Evolutionary conservation across 1,140 invertebrate genomes (phyloP).

Genomic region (Catajapyx aquilonaris): DNA sequence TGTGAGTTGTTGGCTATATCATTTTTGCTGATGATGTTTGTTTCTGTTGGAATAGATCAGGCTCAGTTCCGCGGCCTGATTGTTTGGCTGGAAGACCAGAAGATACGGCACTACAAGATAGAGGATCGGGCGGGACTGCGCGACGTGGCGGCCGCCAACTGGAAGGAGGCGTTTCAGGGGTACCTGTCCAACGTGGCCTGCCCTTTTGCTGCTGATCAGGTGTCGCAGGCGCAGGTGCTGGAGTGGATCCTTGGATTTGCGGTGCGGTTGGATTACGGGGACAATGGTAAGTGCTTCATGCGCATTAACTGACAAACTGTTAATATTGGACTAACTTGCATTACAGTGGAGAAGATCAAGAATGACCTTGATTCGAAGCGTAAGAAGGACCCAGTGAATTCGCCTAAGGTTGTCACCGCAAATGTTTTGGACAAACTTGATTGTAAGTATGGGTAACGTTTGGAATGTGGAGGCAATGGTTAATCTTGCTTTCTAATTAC

Average conservation of each 20-base stretch:
- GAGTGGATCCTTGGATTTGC: constrained; percentile 76
- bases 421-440: constrained; percentile 69
- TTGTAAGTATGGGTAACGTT: constrained; percentile 38
- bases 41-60: constrained; percentile 35
- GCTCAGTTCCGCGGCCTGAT: constrained; percentile 56
- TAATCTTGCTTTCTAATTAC: constrained; percentile 18
- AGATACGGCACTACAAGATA: constrained; percentile 70
- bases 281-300: constrained; percentile 38
- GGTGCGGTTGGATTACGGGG: constrained; percentile 56
- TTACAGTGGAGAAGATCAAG: constrained; percentile 49
- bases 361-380: constrained; percentile 34
- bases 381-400: constrained; percentile 27
- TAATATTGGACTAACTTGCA: constrained; percentile 6
- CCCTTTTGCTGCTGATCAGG: constrained; percentile 23
- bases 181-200: constrained; percentile 56
- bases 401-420: constrained; percentile 42
- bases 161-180: constrained; percentile 46
- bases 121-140: constrained; percentile 53
- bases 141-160: constrained; percentile 35
- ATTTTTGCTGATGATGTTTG: constrained; percentile 9
- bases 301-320: constrained; percentile 6
- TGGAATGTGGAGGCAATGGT: neutral
- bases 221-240: constrained; percentile 35
- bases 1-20: constrained; percentile 5
- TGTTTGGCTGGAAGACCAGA: constrained; percentile 84